Percentiles rank a stretch among this genome's conserved stretches.
These are phyloP conservation scores for Coelopa frigida DNA, from an alignment of 1,140 invertebrate species.

Conservation along the genomic window DNA sequence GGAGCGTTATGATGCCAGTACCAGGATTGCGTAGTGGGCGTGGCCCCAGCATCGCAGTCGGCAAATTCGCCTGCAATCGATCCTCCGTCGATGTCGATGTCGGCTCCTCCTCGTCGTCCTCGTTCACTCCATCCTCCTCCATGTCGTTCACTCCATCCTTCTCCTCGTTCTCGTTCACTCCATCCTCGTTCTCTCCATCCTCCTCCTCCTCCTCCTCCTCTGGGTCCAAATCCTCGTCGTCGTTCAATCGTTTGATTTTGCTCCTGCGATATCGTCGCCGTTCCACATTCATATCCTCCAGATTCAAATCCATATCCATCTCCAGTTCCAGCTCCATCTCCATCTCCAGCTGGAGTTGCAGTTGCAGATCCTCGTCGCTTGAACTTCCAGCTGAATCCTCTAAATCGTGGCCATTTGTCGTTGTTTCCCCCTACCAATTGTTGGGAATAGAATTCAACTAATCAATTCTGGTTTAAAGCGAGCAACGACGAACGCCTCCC, in stretches of 20 bases:
- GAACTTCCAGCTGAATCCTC: slow-evolving; percentile 45
- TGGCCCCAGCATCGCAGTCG: slow-evolving; percentile 18
- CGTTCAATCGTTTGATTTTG: no score
- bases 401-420: slow-evolving; percentile 46
- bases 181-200: no score
- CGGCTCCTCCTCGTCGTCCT: slow-evolving; percentile 6
- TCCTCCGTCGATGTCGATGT: slow-evolving; percentile 19
- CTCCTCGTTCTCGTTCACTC: slow-evolving; percentile 10
- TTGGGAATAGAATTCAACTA: slow-evolving; percentile 46
- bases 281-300: neutral
- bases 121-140: slow-evolving; percentile 7
- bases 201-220: no score
- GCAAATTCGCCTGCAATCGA: slow-evolving; percentile 21
- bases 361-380: slow-evolving; percentile 37
- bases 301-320: neutral
- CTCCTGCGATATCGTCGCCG: neutral
- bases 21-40: slow-evolving; percentile 21
- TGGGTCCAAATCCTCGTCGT: neutral
- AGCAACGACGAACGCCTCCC: no score
- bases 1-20: neutral
- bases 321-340: neutral
- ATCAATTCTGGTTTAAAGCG: slow-evolving; percentile 45
- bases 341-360: slow-evolving; percentile 13
- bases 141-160: slow-evolving; percentile 7
- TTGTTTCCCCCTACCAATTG: slow-evolving; percentile 46